Evolutionary conservation across 2,113 vertebrate genomes (phyloP), one percentile per base, ranked within the genome.

Genomic region (Nothoprocta pentlandii): DNA sequence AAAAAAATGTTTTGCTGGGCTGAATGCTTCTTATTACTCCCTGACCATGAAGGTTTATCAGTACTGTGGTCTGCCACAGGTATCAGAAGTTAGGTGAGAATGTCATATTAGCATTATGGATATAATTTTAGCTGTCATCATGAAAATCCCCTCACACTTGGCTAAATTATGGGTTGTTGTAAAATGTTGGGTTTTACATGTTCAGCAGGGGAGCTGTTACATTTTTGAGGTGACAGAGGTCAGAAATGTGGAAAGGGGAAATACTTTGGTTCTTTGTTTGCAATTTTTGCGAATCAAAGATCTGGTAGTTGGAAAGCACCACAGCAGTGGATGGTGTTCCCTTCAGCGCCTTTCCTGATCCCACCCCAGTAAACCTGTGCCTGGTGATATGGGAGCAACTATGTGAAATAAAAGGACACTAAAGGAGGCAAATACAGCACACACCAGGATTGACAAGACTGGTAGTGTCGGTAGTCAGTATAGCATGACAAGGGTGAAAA

Each of bases 81-180:
- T 54, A 61, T 54, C 69, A 94, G 42, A 85, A 92, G 88, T 79
- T 36, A 90, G 34, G 84, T 88, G 67, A 89, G 80, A 80, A 10
- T 6, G 12, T 86, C 6, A 1, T 42, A 76, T 66, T 82, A 86
- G 34, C 47, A 53, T 73, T n/a, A 42, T 28, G n/a, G 66, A 46
- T 66, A 20, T 82, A 73, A 85, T 85, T 92, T 90, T 79, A 79
- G 62, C 80, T 75, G 71, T 90, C 22, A 17, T 71, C 30, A 28
- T 36, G 77, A 86, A 94, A 92, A 94, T 85, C 56, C 32, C 34
- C 28, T 88, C 68, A 61, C 68, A 53, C 80, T 56, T 77, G 73
- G 62, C 58, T 46, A 91, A 88, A 30, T 16, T 76, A 44, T 76
- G 59, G 8, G 15, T 78, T 75, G 36, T 23, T 70, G 74, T 74